Conservation (phyloP, 2,888 invertebrate genomes). For the Apodemia zela region DNA sequence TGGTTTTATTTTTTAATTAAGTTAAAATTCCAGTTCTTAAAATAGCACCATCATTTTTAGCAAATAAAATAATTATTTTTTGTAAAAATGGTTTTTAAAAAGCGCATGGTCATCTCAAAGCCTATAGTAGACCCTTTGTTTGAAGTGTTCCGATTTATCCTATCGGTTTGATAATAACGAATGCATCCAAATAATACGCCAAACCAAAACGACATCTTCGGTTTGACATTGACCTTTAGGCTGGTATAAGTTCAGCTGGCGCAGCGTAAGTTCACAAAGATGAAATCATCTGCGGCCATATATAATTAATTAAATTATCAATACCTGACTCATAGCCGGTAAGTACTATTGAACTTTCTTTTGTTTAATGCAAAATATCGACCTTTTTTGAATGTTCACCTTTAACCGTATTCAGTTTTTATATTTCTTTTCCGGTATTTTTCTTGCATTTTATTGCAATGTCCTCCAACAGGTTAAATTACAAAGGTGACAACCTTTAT, state of each 20-base stretch:
- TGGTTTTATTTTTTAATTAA: no score
- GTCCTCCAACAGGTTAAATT: no score
- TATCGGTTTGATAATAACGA: no score
- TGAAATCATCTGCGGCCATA: background rate
- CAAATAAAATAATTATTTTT: no score
- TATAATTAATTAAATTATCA: background rate
- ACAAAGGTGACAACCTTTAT: background rate
- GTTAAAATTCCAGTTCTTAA: no score
- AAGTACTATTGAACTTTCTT: background rate
- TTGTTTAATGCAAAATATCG: background rate
- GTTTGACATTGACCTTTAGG: background rate
- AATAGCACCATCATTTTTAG: no score
- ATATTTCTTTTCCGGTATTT: background rate
- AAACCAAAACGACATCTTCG: constrained; percentile 1
- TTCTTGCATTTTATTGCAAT: background rate
- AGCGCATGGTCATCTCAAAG: no score
- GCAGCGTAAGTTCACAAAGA: background rate
- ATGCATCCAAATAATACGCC: background rate
- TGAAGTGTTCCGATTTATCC: no score
- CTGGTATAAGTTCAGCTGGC: background rate
- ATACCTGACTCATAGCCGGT: background rate
- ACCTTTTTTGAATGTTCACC: background rate
- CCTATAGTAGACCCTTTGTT: no score
- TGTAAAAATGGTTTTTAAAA: no score
- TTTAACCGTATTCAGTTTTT: background rate